Conservation (phyloP, 2,113 vertebrate genomes). For the Diphyllodes magnificus region DNA sequence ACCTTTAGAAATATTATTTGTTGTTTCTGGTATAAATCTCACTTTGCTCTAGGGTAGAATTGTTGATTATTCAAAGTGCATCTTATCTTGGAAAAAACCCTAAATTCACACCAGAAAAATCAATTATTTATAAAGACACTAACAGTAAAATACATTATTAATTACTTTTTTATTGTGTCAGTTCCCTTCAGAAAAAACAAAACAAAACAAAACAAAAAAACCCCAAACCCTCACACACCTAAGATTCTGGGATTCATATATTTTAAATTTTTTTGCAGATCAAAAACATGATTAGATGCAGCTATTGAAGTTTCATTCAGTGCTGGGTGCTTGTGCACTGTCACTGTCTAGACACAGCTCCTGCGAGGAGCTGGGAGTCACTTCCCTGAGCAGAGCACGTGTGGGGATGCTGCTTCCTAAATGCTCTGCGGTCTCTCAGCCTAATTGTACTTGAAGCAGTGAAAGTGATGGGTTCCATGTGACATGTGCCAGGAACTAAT, state of each 20-base stretch:
- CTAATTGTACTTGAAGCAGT: slow-evolving; percentile 33
- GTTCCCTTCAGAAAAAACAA: not conserved
- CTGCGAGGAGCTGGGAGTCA: not conserved
- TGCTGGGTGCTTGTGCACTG: not conserved
- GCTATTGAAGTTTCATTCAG: not conserved
- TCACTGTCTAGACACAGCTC: not conserved
- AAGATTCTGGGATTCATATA: not conserved
- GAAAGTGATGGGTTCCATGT: not conserved
- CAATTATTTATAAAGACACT: not conserved
- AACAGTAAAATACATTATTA: not conserved
- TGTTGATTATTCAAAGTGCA: not conserved
- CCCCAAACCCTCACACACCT: not conserved
- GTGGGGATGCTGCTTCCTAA: not conserved
- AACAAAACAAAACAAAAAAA: too few relatives aligned
- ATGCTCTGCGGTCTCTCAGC: not conserved
- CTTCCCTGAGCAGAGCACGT: not conserved
- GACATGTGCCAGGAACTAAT: slow-evolving; percentile 12
- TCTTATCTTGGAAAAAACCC: not conserved
- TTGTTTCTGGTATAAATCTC: not conserved
- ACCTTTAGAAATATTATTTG: not conserved
- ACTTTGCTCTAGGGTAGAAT: not conserved
- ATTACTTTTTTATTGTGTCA: not conserved
- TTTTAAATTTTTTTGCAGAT: slow-evolving; percentile 27
- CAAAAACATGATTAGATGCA: not conserved
- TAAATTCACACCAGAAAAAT: not conserved